These are phyloP conservation scores for Phyto melanocephala DNA, from an alignment of 2,888 invertebrate species.

Conservation along the genomic window DNA sequence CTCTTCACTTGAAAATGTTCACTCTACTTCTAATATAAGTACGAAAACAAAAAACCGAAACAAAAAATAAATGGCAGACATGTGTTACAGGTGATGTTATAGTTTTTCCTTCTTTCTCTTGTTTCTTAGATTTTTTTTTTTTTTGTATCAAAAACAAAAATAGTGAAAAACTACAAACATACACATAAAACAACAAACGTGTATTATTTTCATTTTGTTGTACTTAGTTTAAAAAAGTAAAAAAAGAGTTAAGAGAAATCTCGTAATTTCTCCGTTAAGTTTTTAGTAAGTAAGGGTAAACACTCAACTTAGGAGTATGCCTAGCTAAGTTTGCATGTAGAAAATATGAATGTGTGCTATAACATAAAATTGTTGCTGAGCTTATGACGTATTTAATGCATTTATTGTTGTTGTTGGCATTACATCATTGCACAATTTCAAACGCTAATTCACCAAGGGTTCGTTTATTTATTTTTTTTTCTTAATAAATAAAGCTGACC, in stretches of 20 bases:
- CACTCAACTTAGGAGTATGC: no score
- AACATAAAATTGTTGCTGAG: slow-evolving; percentile 38
- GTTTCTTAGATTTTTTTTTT: not conserved
- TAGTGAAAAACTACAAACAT: not conserved
- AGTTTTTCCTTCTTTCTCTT: slow-evolving; percentile 9
- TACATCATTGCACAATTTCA: slow-evolving; percentile 34
- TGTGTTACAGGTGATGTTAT: slow-evolving; percentile 61
- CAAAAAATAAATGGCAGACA: slow-evolving; percentile 34
- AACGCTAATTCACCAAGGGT: slow-evolving; percentile 1
- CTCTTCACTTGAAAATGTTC: no score
- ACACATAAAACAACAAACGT: not conserved
- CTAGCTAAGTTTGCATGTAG: no score
- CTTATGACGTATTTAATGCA: slow-evolving; percentile 39
- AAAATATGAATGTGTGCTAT: not conserved
- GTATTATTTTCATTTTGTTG: slow-evolving; percentile 20
- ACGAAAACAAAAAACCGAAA: not conserved
- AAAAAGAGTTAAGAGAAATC: slow-evolving; percentile 19
- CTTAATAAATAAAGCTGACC: slow-evolving; percentile 20
- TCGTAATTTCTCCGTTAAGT: slow-evolving; percentile 17
- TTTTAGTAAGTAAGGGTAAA: not conserved
- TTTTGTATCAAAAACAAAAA: not conserved
- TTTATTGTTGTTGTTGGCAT: slow-evolving; percentile 10
- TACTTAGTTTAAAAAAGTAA: not conserved
- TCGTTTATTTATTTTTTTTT: not conserved
- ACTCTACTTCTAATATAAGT: not conserved